Percentiles rank a stretch among this genome's conserved stretches.
Conservation (phyloP, 2,888 invertebrate species). For the Villa cingulata region DNA sequence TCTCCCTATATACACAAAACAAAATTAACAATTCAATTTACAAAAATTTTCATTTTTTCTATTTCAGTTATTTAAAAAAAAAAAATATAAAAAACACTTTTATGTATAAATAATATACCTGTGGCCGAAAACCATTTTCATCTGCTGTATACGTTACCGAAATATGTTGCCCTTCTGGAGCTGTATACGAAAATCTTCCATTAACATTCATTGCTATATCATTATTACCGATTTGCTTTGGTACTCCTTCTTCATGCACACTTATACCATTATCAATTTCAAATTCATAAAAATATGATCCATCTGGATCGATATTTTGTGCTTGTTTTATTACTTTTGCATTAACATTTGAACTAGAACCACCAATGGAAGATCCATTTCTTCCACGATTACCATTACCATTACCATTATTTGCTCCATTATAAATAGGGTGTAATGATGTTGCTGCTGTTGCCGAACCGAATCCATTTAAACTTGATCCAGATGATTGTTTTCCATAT, state of each 20-base stretch:
- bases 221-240: constrained; percentile 56
- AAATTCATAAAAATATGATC: constrained; percentile 58
- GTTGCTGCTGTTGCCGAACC: neutral
- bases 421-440: neutral
- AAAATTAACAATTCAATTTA: neutral
- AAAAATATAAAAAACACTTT: neutral
- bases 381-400: constrained; percentile 18
- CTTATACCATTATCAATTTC: constrained; percentile 75
- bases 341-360: constrained; percentile 22
- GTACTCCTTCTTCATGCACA: constrained; percentile 59
- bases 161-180: constrained; percentile 50
- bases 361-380: constrained; percentile 15
- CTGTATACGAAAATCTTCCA: constrained; percentile 60
- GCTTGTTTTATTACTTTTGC: constrained; percentile 55
- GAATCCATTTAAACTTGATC: neutral
- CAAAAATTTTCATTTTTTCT: neutral
- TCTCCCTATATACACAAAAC: constrained; percentile 15
- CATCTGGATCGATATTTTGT: constrained; percentile 57
- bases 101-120: constrained; percentile 19
- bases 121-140: constrained; percentile 53
- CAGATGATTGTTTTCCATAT: neutral
- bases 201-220: constrained; percentile 58
- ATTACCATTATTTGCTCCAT: constrained; percentile 15
- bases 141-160: constrained; percentile 49
- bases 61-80: neutral